Evolutionary conservation across 2,888 invertebrate genomes (phyloP).

Genomic region (Blera fallax): DNA sequence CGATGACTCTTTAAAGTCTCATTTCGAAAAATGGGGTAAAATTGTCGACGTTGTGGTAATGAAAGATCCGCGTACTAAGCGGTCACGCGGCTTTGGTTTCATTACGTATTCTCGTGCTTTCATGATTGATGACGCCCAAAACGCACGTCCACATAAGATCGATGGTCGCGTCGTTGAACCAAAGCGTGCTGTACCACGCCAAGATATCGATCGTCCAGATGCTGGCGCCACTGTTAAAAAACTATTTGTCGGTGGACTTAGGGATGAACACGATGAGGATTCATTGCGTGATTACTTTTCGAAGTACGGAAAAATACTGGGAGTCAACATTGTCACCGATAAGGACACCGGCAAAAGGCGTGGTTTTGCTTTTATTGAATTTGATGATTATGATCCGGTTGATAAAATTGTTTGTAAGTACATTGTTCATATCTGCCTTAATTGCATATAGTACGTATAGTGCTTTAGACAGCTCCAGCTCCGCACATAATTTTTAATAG

Average conservation of each 20-base stretch:
- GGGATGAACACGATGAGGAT: constrained; percentile 95
- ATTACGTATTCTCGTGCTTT: constrained; percentile 96
- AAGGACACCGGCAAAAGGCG: constrained; percentile 96
- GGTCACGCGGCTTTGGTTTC: constrained; percentile 98
- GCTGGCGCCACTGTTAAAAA: constrained; percentile 97
- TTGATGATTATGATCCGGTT: constrained; percentile 98
- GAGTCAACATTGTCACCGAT: constrained; percentile 94
- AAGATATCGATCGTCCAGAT: constrained; percentile 95
- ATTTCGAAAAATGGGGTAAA: constrained; percentile 98
- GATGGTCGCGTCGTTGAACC: constrained; percentile 97
- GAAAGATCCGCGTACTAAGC: constrained; percentile 96
- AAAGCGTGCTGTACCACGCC: constrained; percentile 96
- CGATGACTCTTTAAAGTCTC: constrained; percentile 93
- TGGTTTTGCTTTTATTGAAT: constrained; percentile 97
- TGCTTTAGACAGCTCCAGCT: constrained; percentile 79
- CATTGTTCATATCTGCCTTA: not conserved
- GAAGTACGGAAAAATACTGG: constrained; percentile 91
- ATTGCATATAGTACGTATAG: too few relatives aligned
- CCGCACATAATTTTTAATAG: constrained; percentile 77
- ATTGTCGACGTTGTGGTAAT: constrained; percentile 98
- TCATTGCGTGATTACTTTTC: constrained; percentile 92
- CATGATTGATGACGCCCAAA: constrained; percentile 98
- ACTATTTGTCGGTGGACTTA: constrained; percentile 95
- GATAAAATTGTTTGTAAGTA: constrained; percentile 96
- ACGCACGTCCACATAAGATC: constrained; percentile 93